Conservation (phyloP, 2,888 invertebrate species). For the Drosophila multiciliata region DNA sequence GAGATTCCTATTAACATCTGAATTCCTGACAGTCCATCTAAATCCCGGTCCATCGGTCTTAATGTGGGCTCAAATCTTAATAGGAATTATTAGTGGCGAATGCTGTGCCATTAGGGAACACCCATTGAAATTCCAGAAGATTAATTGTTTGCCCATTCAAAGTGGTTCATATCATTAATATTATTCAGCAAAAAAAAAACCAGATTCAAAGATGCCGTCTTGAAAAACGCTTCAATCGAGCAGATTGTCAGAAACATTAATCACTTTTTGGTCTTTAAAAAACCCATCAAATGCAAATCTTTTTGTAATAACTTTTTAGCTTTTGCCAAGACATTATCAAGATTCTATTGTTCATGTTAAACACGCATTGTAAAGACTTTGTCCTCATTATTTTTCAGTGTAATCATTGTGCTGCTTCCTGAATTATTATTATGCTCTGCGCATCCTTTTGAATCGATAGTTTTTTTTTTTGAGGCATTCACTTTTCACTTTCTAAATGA, state of each 20-base stretch:
- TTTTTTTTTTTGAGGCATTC: slow-evolving; percentile 37
- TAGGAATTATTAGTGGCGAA: slow-evolving; percentile 49
- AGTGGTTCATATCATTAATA: slow-evolving; percentile 69
- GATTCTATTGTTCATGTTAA: slow-evolving; percentile 13
- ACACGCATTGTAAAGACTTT: slow-evolving; percentile 1
- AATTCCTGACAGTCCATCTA: slow-evolving; percentile 24
- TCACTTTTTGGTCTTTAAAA: slow-evolving; percentile 64
- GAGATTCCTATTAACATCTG: slow-evolving; percentile 33
- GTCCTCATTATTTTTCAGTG: slow-evolving; percentile 56
- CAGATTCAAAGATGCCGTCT: slow-evolving; percentile 24
- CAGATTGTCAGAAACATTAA: slow-evolving; percentile 61
- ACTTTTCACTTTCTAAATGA: slow-evolving; percentile 62
- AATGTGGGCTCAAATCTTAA: slow-evolving; percentile 40
- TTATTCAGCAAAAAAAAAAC: slow-evolving; percentile 27
- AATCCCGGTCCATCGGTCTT: slow-evolving; percentile 22
- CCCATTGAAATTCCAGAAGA: slow-evolving; percentile 59
- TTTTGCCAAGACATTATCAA: slow-evolving; percentile 43
- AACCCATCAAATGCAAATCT: slow-evolving; percentile 51
- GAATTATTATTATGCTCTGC: slow-evolving; percentile 41
- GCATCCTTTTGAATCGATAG: slow-evolving; percentile 39
- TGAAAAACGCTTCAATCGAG: slow-evolving; percentile 19
- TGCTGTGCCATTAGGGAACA: slow-evolving; percentile 19
- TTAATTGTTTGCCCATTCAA: slow-evolving; percentile 69
- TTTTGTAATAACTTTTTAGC: slow-evolving; percentile 36
- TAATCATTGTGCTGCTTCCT: slow-evolving; percentile 31